These are phyloP conservation scores for Chromis chromis DNA, from an alignment of 2,797 vertebrate species.

Conservation along the genomic window DNA sequence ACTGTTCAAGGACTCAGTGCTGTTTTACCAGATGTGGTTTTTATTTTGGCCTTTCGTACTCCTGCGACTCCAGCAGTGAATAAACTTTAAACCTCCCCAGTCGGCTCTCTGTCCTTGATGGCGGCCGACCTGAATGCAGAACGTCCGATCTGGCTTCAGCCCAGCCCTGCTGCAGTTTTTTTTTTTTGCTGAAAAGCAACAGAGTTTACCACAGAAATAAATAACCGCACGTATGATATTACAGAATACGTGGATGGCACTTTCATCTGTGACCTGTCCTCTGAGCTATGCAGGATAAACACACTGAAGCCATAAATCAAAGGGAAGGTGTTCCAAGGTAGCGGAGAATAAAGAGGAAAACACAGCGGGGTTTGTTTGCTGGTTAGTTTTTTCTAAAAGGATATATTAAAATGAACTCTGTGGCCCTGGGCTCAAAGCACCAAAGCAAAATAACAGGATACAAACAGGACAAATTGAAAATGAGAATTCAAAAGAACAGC, in stretches of 20 bases:
- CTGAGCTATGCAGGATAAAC: constrained; percentile 35
- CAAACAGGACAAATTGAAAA: background rate
- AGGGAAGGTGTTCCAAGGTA: constrained; percentile 8
- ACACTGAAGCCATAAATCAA: constrained; percentile 49
- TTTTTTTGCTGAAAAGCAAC: constrained; percentile 37
- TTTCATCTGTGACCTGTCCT: constrained; percentile 54
- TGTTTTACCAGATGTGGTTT: background rate
- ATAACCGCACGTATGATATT: constrained; percentile 40
- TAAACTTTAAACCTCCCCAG: background rate
- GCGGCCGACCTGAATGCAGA: background rate
- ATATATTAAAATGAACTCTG: constrained; percentile 14
- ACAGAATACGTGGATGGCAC: constrained; percentile 23
- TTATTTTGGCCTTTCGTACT: no score
- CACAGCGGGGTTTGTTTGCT: background rate
- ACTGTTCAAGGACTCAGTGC: background rate
- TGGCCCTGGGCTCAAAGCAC: constrained; percentile 10
- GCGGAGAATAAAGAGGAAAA: constrained; percentile 11
- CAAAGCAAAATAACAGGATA: background rate
- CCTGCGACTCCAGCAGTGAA: background rate
- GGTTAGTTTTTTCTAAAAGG: constrained; percentile 6
- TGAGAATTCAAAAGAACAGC: background rate
- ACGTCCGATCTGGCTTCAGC: constrained; percentile 7
- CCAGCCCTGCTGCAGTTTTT: background rate
- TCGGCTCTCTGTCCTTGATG: constrained; percentile 26
- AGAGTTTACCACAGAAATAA: constrained; percentile 37